phyloP scores from a whole-genome alignment of 2,113 vertebrate species.

The Sus scrofa region DNA sequence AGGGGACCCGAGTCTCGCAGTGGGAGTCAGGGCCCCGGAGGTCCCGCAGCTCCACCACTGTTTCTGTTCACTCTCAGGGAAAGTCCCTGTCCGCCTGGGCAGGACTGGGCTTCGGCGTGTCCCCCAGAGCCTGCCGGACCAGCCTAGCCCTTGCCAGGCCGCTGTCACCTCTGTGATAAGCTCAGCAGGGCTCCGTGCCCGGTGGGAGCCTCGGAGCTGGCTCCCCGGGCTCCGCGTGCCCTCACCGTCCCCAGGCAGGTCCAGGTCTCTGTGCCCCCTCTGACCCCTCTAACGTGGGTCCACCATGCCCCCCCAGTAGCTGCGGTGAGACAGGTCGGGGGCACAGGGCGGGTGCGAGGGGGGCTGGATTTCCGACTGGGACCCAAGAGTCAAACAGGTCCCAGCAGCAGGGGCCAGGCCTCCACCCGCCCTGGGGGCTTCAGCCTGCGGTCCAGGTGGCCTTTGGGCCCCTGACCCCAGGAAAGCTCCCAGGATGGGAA shows the following conservation, averaged over 20 bases:
- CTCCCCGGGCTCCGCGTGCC: rapidly evolving
- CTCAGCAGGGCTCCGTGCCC: neutral
- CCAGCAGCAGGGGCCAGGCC: neutral
- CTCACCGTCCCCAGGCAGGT: neutral
- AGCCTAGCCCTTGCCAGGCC: neutral
- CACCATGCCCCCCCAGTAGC: too few relatives aligned
- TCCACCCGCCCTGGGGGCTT: neutral
- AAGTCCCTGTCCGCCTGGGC: neutral
- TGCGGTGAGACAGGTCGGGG: rapidly evolving
- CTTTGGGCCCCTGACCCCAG: neutral
- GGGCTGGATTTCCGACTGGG: too few relatives aligned
- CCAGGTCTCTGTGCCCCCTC: neutral
- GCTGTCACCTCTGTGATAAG: neutral
- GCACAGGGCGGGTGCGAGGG: too few relatives aligned
- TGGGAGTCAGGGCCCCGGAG: neutral
- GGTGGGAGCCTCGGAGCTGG: neutral
- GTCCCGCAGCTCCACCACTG: neutral
- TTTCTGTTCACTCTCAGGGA: neutral
- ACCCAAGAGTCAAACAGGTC: neutral
- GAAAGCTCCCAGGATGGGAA: neutral
- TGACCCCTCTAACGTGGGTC: neutral
- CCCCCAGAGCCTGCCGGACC: neutral
- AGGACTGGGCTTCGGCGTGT: rapidly evolving
- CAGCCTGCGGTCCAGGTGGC: neutral
- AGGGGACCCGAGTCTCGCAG: constrained; percentile 70